Evolutionary conservation across 2,888 invertebrate species (phyloP).

Genomic region (Chorisops tibialis): DNA sequence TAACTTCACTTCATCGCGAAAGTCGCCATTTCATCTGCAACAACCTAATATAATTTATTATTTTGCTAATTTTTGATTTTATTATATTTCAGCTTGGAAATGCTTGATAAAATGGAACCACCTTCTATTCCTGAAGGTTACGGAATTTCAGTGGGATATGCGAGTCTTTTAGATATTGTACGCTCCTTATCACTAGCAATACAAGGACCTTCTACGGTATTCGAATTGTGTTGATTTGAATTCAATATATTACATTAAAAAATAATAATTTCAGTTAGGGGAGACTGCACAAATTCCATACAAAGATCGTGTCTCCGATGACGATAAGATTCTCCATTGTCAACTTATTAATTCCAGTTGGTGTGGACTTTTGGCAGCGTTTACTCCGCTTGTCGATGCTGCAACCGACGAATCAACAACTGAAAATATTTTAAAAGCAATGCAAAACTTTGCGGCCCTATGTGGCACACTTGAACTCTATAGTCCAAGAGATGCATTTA

Average conservation of each 20-base stretch:
- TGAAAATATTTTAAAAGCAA: conserved; percentile 86
- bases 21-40: too few species aligned
- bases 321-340: conserved; percentile 51
- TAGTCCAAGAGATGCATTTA: conserved; percentile 87
- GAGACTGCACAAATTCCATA: conserved; percentile 54
- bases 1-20: too few species aligned
- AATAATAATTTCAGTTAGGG: conserved; percentile 36
- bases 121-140: conserved; percentile 95
- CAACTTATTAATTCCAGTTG: conserved; percentile 91
- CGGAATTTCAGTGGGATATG: conserved; percentile 93
- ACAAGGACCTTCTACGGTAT: conserved; percentile 57
- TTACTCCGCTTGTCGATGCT: conserved; percentile 89
- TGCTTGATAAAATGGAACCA: conserved; percentile 93
- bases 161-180: conserved; percentile 88
- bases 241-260: not conserved
- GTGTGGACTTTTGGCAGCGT: conserved; percentile 88
- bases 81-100: conserved; percentile 71
- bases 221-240: conserved; percentile 39
- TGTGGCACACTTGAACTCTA: conserved; percentile 79
- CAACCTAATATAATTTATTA: too few species aligned
- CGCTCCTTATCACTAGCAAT: conserved; percentile 76
- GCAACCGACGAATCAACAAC: conserved; percentile 91
- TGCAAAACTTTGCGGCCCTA: conserved; percentile 85
- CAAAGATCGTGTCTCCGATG: conserved; percentile 48
- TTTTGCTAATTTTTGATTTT: too few species aligned